Evolutionary conservation across 2,888 invertebrate genomes (phyloP), one percentile per base, ranked within the genome.

Genomic region (Nebria salina): DNA sequence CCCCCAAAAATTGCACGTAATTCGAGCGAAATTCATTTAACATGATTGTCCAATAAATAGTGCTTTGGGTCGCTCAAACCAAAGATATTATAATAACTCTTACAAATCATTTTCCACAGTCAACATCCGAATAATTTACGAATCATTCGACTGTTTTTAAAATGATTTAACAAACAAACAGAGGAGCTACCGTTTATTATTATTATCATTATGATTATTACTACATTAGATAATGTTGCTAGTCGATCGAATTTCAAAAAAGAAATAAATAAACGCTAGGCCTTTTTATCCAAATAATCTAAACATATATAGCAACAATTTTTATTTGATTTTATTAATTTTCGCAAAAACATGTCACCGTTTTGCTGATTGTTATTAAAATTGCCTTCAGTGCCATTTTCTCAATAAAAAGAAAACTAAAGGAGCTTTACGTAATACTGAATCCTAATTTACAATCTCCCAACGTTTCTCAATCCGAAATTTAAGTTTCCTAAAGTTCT

Each of bases 1-100:
- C 5, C 34, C 54, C 54, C 13, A 11, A 7, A 25, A 20, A 34
- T 70, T 70, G 70, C 34, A 70, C 25, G 70, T 25, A 70, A 70
- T 70, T 70, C 34, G 70, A 70, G 34, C 70, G 26, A 70, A 70
- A 26, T 70, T 26, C 13, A 70, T 26, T 34, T 6, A 54, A 13
- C 25, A 73, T 43, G 42, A 73, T 42, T 20, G 54, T 73, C 73
- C 25, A 78, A 34, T 26, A 43, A 68, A 75, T 54, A 70, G 75
- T 80, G 80, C 75, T 75, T 75, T 75, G 75, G 64, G 70, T 68
- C 80, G 74, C 70, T 80, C 80, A 75, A 68, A 26, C 68, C 68
- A 68, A 68, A 68, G 68, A 68, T 68, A 68, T 68, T 68, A 68
- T 54, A 54, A 54, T 54, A 54, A 54, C 54, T 54, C 13, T 54